Base-by-base conservation (phyloP, 2,113 vertebrate genomes). In the Cariama cristata region DNA sequence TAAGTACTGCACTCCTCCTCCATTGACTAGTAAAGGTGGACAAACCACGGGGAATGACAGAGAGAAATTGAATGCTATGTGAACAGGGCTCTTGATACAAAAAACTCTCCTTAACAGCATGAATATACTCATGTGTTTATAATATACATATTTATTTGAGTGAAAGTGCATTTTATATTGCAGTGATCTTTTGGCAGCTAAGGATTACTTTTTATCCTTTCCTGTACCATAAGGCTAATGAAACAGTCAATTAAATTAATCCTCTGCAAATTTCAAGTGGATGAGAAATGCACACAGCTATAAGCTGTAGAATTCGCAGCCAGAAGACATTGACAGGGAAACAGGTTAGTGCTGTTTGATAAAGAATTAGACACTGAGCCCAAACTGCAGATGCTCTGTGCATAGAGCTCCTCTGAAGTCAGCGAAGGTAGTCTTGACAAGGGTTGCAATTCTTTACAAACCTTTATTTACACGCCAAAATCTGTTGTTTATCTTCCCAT, bases 181-280 rank as follows among this genome's bases (percentile, higher is more conserved):
- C 38, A 91, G 40, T 74, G 74, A 68, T 94, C 69, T 79, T 83
- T 69, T 76, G 77, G 62, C 42, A 91, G 58, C 38, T 66, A 35
- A 17, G 74, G 86, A 91, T 95, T 96, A 91, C 26, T 58, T 87
- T 93, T 85, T 90, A 94, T 96, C 84, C 77, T 90, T 94, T 86
- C 72, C 79, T 94, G 55, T 90, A 94, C 83, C 89, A 79, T 90
- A 91, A 83, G 66, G 80, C 76, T 95, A 94, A 96, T 21, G 47
- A 97, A 96, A 95, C 38, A 97, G 89, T 96, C 89, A 82, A 96
- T 97, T 96, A 94, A 95, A 92, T 91, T 96, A 97, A 96, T 96
- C 95, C 84, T 91, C 87, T 91, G 81, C 79, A 95, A 91, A 96
- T 86, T 82, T 94, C 71, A 92, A 96, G 79, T 82, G 67, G 66